Evolutionary conservation across 2,797 vertebrate genomes (phyloP), one percentile per base, ranked within the genome.

Genomic region (Falco peregrinus): DNA sequence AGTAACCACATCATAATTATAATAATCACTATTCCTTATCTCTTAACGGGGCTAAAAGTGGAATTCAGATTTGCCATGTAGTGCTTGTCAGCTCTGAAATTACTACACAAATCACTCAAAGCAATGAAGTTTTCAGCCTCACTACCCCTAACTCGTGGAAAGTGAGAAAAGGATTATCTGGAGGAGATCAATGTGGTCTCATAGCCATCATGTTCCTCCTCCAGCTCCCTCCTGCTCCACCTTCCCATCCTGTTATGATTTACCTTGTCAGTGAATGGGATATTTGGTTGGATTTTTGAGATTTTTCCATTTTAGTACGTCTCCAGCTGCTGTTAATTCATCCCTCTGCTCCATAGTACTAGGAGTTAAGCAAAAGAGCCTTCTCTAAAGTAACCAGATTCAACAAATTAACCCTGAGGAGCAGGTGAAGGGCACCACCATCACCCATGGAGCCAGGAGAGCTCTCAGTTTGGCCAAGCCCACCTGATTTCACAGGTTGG

Each of bases 1-100:
- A 98, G 97, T 96, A 97, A 97, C 95, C 93, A 97, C 96, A 89
- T 95, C 26, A 3, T 97, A 96, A 98, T 97, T 97, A 97, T 87
- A 97, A 97, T 97, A 97, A 98, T 97, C 97, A 97, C 94, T 78
- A 93, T 97, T 95, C 96, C 93, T 97, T 97, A 97, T 98, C 97
- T 98, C 97, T 96, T 98, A 97, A 97, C 95, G 20, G 92, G 96
- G 91, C 96, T 98, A 96, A 97, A 97, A 97, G 96, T 87, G 95
- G 96, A 97, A 97, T 69, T 97, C 92, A 97, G 79, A 95, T 96
- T 97, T 96, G 93, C 92, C 96, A 97, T 67, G 77, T 92, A 79
- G 92, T 78, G 84, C 84, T 83, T 96, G 94, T 90, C 96, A 89
- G 92, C 94, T 96, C 85, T 60, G 92, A 96, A 98, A 98, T 97